phyloP scores from a whole-genome alignment of 2,888 invertebrate species.

The Patella depressa region DNA sequence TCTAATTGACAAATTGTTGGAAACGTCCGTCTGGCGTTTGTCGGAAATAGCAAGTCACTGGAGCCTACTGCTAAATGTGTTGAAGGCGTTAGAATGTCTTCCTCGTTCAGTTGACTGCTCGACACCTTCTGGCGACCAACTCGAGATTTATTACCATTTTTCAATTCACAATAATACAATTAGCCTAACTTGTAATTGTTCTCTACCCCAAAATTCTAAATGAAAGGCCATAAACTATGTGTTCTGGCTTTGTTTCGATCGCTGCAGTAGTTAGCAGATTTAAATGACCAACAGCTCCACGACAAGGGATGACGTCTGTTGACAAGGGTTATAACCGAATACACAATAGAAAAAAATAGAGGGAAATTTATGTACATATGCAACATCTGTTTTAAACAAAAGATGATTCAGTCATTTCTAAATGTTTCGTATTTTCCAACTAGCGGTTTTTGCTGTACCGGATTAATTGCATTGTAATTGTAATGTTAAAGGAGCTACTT shows the following conservation, averaged over 20 bases:
- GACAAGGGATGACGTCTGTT: background rate
- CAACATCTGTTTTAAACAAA: no score
- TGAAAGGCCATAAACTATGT: conserved; percentile 7
- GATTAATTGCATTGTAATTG: no score
- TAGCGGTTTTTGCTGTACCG: no score
- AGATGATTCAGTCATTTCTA: no score
- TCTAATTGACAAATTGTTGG: conserved; percentile 7
- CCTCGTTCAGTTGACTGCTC: background rate
- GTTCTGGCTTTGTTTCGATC: background rate
- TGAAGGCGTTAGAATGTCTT: background rate
- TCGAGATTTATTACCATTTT: background rate
- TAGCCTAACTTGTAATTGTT: background rate
- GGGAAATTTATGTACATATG: no score
- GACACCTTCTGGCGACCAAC: conserved; percentile 6
- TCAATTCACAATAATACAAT: conserved; percentile 11
- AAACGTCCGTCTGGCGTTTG: conserved; percentile 3
- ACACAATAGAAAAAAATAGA: no score
- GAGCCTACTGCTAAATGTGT: conserved; percentile 8
- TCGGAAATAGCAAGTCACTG: conserved; percentile 8
- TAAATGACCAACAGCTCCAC: background rate
- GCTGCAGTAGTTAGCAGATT: background rate
- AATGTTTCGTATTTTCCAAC: no score
- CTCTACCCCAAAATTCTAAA: background rate
- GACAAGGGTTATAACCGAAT: background rate
- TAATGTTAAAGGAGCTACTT: no score